Conservation (phyloP, 2,113 vertebrate genomes). For the Rostratula benghalensis region DNA sequence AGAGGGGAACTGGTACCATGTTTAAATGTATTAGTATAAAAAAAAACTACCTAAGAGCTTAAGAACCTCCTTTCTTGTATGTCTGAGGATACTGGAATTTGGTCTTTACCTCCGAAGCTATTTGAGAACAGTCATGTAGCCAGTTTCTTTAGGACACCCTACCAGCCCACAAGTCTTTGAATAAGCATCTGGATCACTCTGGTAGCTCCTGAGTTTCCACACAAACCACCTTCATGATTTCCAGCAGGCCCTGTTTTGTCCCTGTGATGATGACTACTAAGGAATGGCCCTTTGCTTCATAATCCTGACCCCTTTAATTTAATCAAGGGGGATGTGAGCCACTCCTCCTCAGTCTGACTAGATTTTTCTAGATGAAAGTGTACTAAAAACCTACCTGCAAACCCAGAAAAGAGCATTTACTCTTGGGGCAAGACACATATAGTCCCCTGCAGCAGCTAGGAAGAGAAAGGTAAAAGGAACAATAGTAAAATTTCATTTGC, state of each 20-base stretch:
- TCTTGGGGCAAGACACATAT: neutral
- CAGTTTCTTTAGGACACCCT: neutral
- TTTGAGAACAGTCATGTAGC: neutral
- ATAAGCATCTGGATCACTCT: neutral
- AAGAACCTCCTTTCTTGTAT: neutral
- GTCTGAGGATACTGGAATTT: neutral
- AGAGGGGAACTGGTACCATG: neutral
- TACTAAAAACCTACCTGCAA: neutral
- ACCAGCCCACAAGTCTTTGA: neutral
- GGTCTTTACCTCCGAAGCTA: neutral
- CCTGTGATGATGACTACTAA: accelerated
- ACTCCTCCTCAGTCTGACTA: neutral
- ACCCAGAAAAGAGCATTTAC: neutral
- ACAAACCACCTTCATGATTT: neutral
- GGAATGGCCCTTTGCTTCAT: neutral
- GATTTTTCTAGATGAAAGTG: neutral
- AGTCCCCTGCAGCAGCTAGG: neutral
- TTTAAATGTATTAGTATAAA: neutral
- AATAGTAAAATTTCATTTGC: neutral
- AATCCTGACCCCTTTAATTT: neutral
- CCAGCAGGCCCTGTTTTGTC: neutral
- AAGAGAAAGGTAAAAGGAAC: neutral
- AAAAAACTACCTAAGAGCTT: neutral
- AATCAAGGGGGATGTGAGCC: neutral
- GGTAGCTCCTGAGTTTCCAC: neutral